These are phyloP conservation scores for Epinephelus awoara DNA, from an alignment of 2,797 vertebrate species.

Conservation along the genomic window DNA sequence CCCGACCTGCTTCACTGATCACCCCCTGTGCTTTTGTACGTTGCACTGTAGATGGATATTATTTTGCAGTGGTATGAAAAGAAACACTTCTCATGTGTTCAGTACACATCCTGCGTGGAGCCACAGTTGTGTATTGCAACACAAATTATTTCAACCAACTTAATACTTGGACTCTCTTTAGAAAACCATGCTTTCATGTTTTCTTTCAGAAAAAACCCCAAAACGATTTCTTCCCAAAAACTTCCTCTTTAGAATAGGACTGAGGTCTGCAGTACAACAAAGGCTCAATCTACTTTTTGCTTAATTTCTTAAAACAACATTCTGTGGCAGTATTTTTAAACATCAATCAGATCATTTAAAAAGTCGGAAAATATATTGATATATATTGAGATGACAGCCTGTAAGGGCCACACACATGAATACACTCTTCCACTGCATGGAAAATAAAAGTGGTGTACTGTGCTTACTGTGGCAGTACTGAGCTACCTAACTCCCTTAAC, in stretches of 20 bases:
- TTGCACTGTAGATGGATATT: background rate
- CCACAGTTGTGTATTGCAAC: background rate
- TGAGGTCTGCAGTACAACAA: no score
- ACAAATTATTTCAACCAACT: background rate
- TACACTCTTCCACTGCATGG: no score
- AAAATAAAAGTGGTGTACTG: no score
- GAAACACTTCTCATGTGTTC: background rate
- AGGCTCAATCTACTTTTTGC: background rate
- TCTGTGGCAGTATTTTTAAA: no score
- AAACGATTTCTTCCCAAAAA: background rate
- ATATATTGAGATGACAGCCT: no score
- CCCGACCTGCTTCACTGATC: background rate
- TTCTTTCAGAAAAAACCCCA: conserved; percentile 1
- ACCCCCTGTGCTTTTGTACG: background rate
- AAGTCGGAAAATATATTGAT: no score
- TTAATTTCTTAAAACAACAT: background rate
- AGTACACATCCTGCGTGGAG: background rate
- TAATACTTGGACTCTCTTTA: background rate
- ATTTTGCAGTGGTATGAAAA: background rate
- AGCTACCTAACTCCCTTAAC: no score
- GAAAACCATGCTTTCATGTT: background rate
- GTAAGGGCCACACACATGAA: no score
- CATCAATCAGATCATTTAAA: no score
- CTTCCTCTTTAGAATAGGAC: background rate
- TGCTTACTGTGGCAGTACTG: no score